Evolutionary conservation across 2,797 vertebrate species (phyloP).

Genomic region (Sandelia bainsii): DNA sequence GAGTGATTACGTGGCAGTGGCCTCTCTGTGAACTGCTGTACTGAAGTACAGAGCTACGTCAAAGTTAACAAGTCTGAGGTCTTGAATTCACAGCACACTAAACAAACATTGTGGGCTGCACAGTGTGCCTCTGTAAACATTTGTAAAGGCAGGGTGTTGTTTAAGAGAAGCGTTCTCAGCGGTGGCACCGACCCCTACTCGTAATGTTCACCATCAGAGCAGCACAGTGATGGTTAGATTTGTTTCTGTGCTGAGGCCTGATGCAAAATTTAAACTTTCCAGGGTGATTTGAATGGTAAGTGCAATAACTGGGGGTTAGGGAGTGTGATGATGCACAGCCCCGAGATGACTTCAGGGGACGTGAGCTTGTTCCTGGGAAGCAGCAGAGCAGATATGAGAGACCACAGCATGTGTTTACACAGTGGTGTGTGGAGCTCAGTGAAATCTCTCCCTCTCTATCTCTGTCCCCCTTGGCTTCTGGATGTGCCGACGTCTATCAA

Average conservation of each 20-base stretch:
- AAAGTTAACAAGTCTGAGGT: neutral
- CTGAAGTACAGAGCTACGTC: neutral
- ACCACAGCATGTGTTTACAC: constrained; percentile 23
- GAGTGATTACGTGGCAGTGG: neutral
- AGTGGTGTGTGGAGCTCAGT: neutral
- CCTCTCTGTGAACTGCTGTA: constrained; percentile 16
- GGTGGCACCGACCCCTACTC: neutral
- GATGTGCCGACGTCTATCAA: constrained; percentile 12
- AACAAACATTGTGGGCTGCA: neutral
- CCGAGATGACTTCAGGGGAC: constrained; percentile 20
- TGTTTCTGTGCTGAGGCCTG: constrained; percentile 5
- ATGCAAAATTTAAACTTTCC: constrained; percentile 6
- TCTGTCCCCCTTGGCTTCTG: constrained; percentile 9
- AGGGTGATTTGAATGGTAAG: constrained; percentile 20
- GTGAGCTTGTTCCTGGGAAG: constrained; percentile 37
- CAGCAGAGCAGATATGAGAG: constrained; percentile 33
- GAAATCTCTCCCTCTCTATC: constrained; percentile 17
- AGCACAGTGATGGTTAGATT: neutral
- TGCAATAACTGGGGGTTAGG: neutral
- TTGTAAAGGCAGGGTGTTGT: constrained; percentile 1
- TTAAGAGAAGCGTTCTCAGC: neutral
- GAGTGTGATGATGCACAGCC: constrained; percentile 13
- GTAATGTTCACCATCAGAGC: neutral
- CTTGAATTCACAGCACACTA: neutral
- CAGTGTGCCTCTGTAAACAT: neutral